Evolutionary conservation across 64 coral and sea anemone species (phyloP), one percentile per base, ranked within the genome.

Genomic region (Montipora capricornis): DNA sequence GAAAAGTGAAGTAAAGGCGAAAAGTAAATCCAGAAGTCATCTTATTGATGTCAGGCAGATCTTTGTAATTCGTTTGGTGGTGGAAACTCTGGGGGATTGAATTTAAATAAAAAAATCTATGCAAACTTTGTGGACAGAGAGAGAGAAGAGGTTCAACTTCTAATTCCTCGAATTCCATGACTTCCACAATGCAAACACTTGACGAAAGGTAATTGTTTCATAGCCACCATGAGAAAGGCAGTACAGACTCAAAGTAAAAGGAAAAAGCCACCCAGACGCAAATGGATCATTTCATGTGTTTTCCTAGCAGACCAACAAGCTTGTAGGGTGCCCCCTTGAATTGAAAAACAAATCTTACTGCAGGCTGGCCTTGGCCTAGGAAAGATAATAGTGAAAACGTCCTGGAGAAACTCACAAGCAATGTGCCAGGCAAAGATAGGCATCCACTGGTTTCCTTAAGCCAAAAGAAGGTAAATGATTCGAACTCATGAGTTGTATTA

Each of bases 401-500:
- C 15, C 46, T 51, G 6, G 66, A 90, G 16, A 94, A 90, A 57
- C 59, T 89, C 4, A 83, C 37, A 45, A 82, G 61, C 29, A 57
- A 20, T 76, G 49, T 80, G 19, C 71, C 71, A 75, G 93, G 52
- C 49, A 75, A 89, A 37, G 75, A 55, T 80, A 84, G 92, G 5
- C 45, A 69, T 59, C 10, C 50, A 87, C 48, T 44, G 76, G 76
- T 17, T 94, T 94, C 74, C 84, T 84, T 10, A 44, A 94, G 37
- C 68, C 89, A 5, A 74, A 76, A 12, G 76, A 89, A 26, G 73
- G 50, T 7, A 87, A 87, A 22, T 87, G 85, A 2, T 94, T 94
- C 76, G 93, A 94, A 37, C 82, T 90, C 68, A 16, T 94, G 13
- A 49, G 78, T 60, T 96, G 91, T 67, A 75, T 48, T 8, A 88